A percentile compares a stretch with the other conserved stretches of the same genome.
These are phyloP conservation scores for Drosophila lacertosa DNA, from an alignment of 1,140 invertebrate species.

Conservation along the genomic window DNA sequence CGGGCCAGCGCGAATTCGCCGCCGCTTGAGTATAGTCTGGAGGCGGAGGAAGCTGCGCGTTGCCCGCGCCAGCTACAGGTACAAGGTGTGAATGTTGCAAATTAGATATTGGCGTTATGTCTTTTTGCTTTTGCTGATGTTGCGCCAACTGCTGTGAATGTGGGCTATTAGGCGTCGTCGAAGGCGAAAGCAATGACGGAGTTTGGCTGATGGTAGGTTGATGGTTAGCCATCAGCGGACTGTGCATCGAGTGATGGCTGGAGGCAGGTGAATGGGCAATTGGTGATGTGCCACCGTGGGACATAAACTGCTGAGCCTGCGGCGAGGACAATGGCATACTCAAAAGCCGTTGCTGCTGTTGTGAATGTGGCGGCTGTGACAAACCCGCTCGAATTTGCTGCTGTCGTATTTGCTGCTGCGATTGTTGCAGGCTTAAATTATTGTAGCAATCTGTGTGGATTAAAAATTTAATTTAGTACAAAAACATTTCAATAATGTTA, in stretches of 20 bases:
- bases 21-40: slow-evolving; percentile 84
- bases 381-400: slow-evolving; percentile 56
- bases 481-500: not conserved
- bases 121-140: slow-evolving; percentile 49
- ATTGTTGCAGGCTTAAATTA: slow-evolving; percentile 57
- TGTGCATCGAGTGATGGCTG: slow-evolving; percentile 82
- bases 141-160: slow-evolving; percentile 41
- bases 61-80: slow-evolving; percentile 70
- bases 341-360: slow-evolving; percentile 80
- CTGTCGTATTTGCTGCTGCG: slow-evolving; percentile 48
- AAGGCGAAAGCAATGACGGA: slow-evolving; percentile 71
- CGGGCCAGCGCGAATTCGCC: slow-evolving; percentile 84
- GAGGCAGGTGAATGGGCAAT: slow-evolving; percentile 82
- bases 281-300: slow-evolving; percentile 72
- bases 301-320: slow-evolving; percentile 69
- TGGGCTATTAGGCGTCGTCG: slow-evolving; percentile 47
- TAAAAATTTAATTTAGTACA: not conserved
- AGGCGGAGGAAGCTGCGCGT: slow-evolving; percentile 69
- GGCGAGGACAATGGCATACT: slow-evolving; percentile 59
- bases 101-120: slow-evolving; percentile 49
- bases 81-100: slow-evolving; percentile 59
- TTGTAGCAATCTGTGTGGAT: slow-evolving; percentile 57
- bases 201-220: slow-evolving; percentile 76
- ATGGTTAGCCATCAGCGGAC: slow-evolving; percentile 73
- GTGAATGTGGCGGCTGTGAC: slow-evolving; percentile 69